Conservation (phyloP, 2,797 vertebrate species). For the Argyrosomus regius region DNA sequence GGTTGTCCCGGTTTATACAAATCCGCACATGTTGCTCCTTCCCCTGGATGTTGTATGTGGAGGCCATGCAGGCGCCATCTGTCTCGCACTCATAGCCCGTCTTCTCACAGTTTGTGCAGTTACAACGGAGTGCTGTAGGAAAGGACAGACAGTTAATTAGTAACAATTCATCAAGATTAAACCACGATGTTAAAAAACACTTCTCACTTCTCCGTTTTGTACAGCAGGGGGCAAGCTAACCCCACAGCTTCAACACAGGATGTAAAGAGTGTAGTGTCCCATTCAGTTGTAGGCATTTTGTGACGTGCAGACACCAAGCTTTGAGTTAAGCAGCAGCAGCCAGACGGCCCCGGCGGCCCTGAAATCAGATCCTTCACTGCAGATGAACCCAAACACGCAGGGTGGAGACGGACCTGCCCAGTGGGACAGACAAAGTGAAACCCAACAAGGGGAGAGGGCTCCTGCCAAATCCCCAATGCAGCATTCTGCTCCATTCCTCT, state of each 20-base stretch:
- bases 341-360: slow-evolving; percentile 79
- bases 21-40: slow-evolving; percentile 91
- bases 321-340: slow-evolving; percentile 67
- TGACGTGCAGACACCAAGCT: slow-evolving; percentile 62
- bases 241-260: slow-evolving; percentile 12
- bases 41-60: slow-evolving; percentile 90
- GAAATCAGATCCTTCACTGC: slow-evolving; percentile 86
- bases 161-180: neutral
- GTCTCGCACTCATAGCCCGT: slow-evolving; percentile 94
- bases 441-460: slow-evolving; percentile 67
- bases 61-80: slow-evolving; percentile 97
- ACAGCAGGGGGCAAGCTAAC: slow-evolving; percentile 73
- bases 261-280: slow-evolving; percentile 11
- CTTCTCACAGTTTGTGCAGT: slow-evolving; percentile 94
- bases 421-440: slow-evolving; percentile 77
- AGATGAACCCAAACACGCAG: slow-evolving; percentile 86
- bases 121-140: slow-evolving; percentile 87
- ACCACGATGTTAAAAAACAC: neutral
- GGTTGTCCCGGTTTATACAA: slow-evolving; percentile 89
- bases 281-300: slow-evolving; percentile 56
- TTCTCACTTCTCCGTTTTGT: neutral
- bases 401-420: slow-evolving; percentile 76
- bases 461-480: slow-evolving; percentile 73
- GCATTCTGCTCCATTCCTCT: slow-evolving; percentile 64
- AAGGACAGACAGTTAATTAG: neutral